A percentile compares a stretch with the other conserved stretches of the same genome.
phyloP scores from a whole-genome alignment of 1,140 invertebrate genomes.

The Calliphora vicina region DNA sequence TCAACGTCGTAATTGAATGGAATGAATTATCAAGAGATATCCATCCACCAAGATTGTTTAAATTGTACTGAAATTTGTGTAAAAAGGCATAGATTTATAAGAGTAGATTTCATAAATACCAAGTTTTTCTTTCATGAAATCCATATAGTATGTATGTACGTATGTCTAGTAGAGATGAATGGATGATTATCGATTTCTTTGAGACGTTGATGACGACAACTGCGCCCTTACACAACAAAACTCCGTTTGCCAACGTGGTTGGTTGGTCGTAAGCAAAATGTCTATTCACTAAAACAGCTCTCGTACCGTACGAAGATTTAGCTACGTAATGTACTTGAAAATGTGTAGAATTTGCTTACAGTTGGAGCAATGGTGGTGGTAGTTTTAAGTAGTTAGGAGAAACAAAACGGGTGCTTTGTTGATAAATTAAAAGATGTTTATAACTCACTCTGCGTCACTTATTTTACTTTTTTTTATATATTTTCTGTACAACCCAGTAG shows the following conservation, averaged over 20 bases:
- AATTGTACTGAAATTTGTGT: background rate
- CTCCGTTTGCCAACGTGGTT: background rate
- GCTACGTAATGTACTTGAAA: background rate
- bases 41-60: background rate
- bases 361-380: background rate
- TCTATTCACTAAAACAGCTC: background rate
- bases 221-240: background rate
- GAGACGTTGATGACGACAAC: background rate
- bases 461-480: background rate
- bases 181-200: background rate
- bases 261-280: background rate
- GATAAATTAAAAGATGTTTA: background rate
- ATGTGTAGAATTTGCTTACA: slow-evolving; percentile 9
- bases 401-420: background rate
- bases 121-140: background rate
- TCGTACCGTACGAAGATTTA: background rate
- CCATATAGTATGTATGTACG: background rate
- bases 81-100: slow-evolving; percentile 6
- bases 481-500: background rate
- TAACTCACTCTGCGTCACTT: background rate
- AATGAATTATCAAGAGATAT: background rate
- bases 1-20: background rate
- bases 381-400: background rate
- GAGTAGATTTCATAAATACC: background rate
- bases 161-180: too few relatives aligned